Conservation (phyloP, 1,140 invertebrate species). For the Trichoplusia ni region DNA sequence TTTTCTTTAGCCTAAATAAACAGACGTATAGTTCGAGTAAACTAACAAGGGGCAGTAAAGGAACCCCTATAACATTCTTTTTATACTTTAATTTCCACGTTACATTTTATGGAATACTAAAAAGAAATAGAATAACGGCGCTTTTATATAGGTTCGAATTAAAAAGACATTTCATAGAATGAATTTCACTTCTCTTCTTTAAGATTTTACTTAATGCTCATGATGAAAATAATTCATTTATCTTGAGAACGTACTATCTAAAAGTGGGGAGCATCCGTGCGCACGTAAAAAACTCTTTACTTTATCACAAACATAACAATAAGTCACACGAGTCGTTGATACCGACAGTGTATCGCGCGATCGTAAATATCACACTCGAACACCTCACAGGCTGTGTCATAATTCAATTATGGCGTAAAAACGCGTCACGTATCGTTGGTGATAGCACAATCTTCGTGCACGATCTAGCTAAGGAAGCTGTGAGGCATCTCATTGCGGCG, state of each 20-base stretch:
- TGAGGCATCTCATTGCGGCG: constrained; percentile 70
- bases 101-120: not conserved
- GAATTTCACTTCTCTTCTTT: no score
- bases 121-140: not conserved
- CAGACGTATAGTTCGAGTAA: not conserved
- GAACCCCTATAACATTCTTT: not conserved
- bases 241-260: not conserved
- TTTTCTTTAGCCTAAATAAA: constrained; percentile 16
- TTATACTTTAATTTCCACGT: not conserved
- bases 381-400: constrained; percentile 62
- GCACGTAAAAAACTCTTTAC: constrained; percentile 31
- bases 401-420: constrained; percentile 74
- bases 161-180: no score
- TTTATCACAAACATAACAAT: constrained; percentile 35
- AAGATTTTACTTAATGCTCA: not conserved
- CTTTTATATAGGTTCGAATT: no score
- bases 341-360: constrained; percentile 21
- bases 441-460: constrained; percentile 68
- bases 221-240: constrained; percentile 15
- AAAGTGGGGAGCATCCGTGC: constrained; percentile 1
- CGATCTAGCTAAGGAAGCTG: constrained; percentile 66
- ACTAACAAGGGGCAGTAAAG: not conserved
- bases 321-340: constrained; percentile 26
- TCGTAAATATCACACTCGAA: constrained; percentile 56
- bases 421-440: constrained; percentile 59